A percentile compares a stretch with the other conserved stretches of the same genome.
phyloP scores from a whole-genome alignment of 2,888 invertebrate species.

The Drosophila histrio region DNA sequence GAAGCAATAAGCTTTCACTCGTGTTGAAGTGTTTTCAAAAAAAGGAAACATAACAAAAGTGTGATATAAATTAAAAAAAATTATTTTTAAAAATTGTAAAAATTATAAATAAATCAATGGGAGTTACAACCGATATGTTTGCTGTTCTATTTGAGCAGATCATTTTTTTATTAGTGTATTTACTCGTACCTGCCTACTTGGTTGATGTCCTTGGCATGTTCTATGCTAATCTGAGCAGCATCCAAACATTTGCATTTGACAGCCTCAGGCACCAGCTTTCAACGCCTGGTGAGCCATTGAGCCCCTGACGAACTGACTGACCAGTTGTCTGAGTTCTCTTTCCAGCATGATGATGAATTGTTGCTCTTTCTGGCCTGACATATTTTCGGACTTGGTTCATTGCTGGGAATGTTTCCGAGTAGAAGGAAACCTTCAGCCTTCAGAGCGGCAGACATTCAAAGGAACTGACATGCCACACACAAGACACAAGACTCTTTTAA shows the following conservation, averaged over 20 bases:
- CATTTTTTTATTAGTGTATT: background rate
- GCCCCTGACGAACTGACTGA: slow-evolving; percentile 24
- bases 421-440: slow-evolving; percentile 33
- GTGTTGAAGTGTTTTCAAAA: background rate
- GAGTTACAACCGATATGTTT: too few species aligned
- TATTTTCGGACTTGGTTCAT: slow-evolving; percentile 40
- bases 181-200: background rate
- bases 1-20: background rate
- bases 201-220: slow-evolving; percentile 61
- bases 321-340: slow-evolving; percentile 8
- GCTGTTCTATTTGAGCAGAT: background rate
- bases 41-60: background rate
- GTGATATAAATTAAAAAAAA: too few species aligned
- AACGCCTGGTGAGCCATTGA: slow-evolving; percentile 54
- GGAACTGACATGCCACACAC: slow-evolving; percentile 35
- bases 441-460: slow-evolving; percentile 39
- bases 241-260: slow-evolving; percentile 65
- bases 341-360: slow-evolving; percentile 53
- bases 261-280: slow-evolving; percentile 52
- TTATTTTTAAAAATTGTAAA: background rate
- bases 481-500: slow-evolving; percentile 19
- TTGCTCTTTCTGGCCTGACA: slow-evolving; percentile 40
- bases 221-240: slow-evolving; percentile 64
- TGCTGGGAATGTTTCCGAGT: slow-evolving; percentile 2
- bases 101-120: background rate